Evolutionary conservation across 2,888 invertebrate species (phyloP), one percentile per base, ranked within the genome.

Genomic region (Drosophila formosana): DNA sequence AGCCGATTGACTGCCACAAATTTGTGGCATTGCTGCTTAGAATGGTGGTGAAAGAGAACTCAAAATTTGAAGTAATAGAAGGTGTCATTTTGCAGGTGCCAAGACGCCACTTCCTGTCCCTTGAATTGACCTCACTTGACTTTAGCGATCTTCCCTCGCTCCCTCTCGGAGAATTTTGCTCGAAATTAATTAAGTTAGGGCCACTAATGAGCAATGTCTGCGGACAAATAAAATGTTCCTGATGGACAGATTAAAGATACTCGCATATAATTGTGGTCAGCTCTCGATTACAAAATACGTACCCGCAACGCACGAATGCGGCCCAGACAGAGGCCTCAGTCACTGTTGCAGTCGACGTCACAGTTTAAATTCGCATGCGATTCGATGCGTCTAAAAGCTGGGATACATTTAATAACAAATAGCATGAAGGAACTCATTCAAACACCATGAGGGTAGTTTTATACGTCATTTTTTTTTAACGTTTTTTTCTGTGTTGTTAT

Each of bases 201-300:
- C 32, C 62, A 66, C 67, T 83, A 87, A 83, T 85, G 83, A 85
- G 87, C 56, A 82, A 41, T 52, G 66, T 66, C 66, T 77, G 68
- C 41, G 57, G 65, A 70, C 79, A 80, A 82, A 66, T 80, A 80
- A 66, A 75, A 67, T 47, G 58, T 25, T 41, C 63, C 47, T 49
- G 23, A 28, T 47, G 50, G 41, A 50, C 34, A 53, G 45, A 32
- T 28, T 18, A 45, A 67, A 51, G 61, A 56, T n/a, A 47, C 30
- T 30, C 25, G 23, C n/a, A 66, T 56, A 70, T 64, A 76, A 80
- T 82, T 85, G 86, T 74, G 88, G 86, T 74, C 88, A 74, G 80
- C 28, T 80, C 88, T 84, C 86, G 80, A 85, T 84, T 85, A 78
- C 83, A 78, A 66, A 72, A 71, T 85, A 80, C 76, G 69, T 57